phyloP scores from a whole-genome alignment of 2,888 invertebrate genomes.

The Leptopilina myrica region DNA sequence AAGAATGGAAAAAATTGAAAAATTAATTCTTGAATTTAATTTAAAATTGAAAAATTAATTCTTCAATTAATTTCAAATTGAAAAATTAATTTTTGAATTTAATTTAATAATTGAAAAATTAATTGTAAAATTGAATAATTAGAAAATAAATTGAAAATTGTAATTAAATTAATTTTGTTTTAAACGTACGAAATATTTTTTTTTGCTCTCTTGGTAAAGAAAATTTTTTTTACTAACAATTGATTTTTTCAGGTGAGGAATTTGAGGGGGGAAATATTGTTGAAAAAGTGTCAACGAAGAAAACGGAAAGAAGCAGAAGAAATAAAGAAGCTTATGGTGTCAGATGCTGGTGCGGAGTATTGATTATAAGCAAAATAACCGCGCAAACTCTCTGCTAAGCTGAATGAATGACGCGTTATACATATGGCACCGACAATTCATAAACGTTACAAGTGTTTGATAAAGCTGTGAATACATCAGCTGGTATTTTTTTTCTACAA shows the following conservation, averaged over 20 bases:
- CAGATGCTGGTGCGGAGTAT: conserved; percentile 38
- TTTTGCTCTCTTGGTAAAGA: no score
- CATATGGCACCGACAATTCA: conserved; percentile 65
- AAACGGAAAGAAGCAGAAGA: no score
- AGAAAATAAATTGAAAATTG: no score
- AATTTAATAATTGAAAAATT: no score
- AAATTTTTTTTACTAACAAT: background rate
- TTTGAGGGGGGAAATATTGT: background rate
- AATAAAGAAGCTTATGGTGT: conserved; percentile 8
- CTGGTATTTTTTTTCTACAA: conserved; percentile 49
- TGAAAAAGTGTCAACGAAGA: background rate
- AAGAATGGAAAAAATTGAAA: no score
- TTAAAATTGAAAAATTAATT: no score
- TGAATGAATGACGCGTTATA: conserved; percentile 71
- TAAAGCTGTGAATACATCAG: conserved; percentile 55
- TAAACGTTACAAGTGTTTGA: conserved; percentile 57
- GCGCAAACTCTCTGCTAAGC: conserved; percentile 68
- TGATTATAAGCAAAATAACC: conserved; percentile 53
- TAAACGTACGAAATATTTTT: no score
- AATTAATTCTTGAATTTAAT: no score
- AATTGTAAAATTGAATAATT: no score
- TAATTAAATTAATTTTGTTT: no score
- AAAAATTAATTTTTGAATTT: no score
- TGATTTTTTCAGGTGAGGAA: conserved; percentile 2
- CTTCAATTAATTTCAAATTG: no score